Base-by-base conservation (phyloP, 2,888 invertebrate species). In the Stenichneumon culpator region DNA sequence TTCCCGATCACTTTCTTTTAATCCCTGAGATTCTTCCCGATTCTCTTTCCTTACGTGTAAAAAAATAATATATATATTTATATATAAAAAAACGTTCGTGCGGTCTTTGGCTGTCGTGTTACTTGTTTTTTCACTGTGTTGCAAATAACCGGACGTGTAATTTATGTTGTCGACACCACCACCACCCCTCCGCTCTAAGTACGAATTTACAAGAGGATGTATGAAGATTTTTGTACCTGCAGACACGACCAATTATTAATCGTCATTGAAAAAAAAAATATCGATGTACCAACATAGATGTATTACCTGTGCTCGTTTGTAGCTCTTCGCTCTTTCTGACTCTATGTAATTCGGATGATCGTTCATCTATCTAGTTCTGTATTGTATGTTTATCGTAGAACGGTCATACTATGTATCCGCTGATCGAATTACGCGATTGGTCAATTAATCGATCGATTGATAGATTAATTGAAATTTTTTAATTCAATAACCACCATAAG, bases 21-120 rank as follows among this genome's bases (percentile, higher is more conserved):
- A 14, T 19, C 36, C 63, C n/a, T 11, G 39, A 14, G n/a, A 44
- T 54, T 11, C 22, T 22, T 54, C 19, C 11, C 11, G 39, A 11
- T 52, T 52, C 52, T 54, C 54, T 39, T 11, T 39, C 54, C 19
- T 22, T 54, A 9, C 54, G 54, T 54, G 54, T 54, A 19, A 54
- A 54, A 22, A 54, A 54, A 52, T 11, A 1, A 39, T 36, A 39
- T 2, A 39, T 39, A 39, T 39, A 39, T 11, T 3, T 39, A 11
- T 39, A 39, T 39, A 52, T 19, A 54, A 54, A 22, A 22, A 19
- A 60, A 16, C 50, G 50, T 75, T 75, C 74, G 63, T 74, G 14
- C 44, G 63, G 63, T 74, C 63, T 44, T 75, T 70, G 83, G 79
- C 81, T 81, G 84, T 84, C 80, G 78, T 84, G 73, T 84, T 68